phyloP scores from a whole-genome alignment of 2,797 vertebrate species.

The Phrynocephalus vlangalii region DNA sequence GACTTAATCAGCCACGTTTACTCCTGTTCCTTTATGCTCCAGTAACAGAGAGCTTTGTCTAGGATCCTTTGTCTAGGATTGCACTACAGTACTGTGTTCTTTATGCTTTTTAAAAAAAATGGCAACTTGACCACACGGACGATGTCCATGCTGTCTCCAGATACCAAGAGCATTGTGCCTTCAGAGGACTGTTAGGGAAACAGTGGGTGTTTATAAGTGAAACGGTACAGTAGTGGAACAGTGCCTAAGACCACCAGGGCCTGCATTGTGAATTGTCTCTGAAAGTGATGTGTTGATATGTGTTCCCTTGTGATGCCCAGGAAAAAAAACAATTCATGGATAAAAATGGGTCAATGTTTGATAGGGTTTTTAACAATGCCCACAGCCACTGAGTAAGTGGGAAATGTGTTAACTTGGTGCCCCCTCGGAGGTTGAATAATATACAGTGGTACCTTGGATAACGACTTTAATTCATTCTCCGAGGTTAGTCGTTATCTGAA shows the following conservation, averaged over 20 bases:
- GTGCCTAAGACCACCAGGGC: neutral
- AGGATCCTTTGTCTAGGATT: neutral
- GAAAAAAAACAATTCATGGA: neutral
- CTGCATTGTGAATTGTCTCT: neutral
- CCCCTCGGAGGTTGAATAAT: neutral
- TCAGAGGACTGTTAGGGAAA: neutral
- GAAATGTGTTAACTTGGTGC: neutral
- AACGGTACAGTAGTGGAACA: neutral
- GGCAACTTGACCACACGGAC: neutral
- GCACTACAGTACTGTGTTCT: neutral
- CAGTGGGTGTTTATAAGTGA: neutral
- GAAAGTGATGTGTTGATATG: neutral
- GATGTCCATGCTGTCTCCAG: slow-evolving; percentile 3
- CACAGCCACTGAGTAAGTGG: neutral
- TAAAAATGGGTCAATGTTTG: neutral
- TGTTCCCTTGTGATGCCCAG: neutral
- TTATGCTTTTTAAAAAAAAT: neutral
- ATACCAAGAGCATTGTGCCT: neutral
- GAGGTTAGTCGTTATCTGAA: too few relatives aligned
- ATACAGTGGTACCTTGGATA: too few relatives aligned
- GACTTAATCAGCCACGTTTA: neutral
- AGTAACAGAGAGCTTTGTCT: neutral
- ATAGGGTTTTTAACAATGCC: neutral
- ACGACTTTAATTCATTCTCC: too few relatives aligned
- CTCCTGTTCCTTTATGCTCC: neutral